Conservation (phyloP, 1,140 invertebrate species). For the Leptopilina boulardi region DNA sequence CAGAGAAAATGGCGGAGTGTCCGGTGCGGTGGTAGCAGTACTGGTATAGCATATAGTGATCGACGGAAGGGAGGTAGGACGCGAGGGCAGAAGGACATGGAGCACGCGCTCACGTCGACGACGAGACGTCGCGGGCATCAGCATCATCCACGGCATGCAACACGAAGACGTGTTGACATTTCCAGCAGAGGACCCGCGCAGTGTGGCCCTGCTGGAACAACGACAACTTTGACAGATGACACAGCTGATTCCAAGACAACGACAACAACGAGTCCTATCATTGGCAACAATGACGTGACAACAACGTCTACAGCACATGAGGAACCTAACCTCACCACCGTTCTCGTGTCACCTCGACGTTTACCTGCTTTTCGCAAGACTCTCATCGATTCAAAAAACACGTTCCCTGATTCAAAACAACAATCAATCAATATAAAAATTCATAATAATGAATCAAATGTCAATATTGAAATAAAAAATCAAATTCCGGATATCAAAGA, state of each 20-base stretch:
- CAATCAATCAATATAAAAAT: constrained; percentile 17
- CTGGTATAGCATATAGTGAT: constrained; percentile 22
- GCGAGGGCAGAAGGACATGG: constrained; percentile 70
- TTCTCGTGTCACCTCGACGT: constrained; percentile 45
- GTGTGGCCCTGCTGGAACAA: constrained; percentile 77
- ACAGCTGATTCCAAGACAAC: constrained; percentile 17
- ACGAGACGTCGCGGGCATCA: constrained; percentile 85
- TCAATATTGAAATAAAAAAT: constrained; percentile 36
- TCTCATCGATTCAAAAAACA: constrained; percentile 37
- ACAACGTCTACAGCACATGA: constrained; percentile 41
- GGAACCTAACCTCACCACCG: constrained; percentile 49
- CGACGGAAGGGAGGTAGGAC: constrained; percentile 37
- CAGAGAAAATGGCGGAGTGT: constrained; percentile 74
- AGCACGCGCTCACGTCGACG: constrained; percentile 76
- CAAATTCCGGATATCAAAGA: constrained; percentile 22
- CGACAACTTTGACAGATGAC: constrained; percentile 42
- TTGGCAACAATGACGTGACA: constrained; percentile 10
- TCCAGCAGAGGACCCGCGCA: constrained; percentile 78
- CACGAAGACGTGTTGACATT: constrained; percentile 74
- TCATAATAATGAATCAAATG: constrained; percentile 1
- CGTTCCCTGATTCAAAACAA: constrained; percentile 29
- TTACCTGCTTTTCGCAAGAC: constrained; percentile 33
- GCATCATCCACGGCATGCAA: constrained; percentile 81
- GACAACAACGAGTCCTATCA: background rate
- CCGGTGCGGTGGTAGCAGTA: constrained; percentile 64